Conservation (phyloP, 1,140 invertebrate species). For the Bombus balteatus region DNA sequence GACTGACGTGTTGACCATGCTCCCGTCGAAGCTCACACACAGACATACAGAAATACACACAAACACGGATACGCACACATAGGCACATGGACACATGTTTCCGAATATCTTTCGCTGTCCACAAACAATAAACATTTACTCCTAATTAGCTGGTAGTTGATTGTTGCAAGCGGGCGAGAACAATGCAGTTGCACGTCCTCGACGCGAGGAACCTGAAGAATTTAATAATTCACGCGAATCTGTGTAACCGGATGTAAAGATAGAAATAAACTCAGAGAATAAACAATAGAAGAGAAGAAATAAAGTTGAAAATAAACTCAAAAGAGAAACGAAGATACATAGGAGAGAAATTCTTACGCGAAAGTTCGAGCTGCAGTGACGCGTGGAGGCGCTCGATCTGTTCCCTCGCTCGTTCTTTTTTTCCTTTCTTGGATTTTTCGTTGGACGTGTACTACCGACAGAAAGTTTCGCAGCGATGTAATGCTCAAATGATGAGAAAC, state of each 20-base stretch:
- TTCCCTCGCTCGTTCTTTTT: conserved; percentile 31
- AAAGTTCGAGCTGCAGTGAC: conserved; percentile 34
- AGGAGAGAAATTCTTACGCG: conserved; percentile 44
- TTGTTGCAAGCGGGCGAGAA: neutral
- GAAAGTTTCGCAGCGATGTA: neutral
- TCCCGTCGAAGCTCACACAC: neutral
- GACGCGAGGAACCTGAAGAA: neutral
- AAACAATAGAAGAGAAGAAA: conserved; percentile 40
- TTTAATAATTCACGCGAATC: conserved; percentile 4
- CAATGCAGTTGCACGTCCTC: neutral
- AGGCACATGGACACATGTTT: neutral
- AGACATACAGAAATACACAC: too few species aligned
- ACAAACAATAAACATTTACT: neutral
- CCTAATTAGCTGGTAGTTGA: conserved; percentile 16
- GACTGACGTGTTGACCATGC: neutral
- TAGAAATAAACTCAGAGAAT: conserved; percentile 54
- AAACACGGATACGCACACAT: neutral
- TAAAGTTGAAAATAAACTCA: conserved; percentile 39
- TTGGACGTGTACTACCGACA: neutral
- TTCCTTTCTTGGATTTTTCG: neutral
- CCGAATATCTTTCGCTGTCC: neutral
- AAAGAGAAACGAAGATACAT: conserved; percentile 54
- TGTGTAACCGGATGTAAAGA: conserved; percentile 54
- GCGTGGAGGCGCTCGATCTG: conserved; percentile 49
- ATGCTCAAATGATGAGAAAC: too few species aligned